These are phyloP conservation scores for Phalacrocorax brasilianus DNA, from an alignment of 2,113 vertebrate species.

Conservation along the genomic window DNA sequence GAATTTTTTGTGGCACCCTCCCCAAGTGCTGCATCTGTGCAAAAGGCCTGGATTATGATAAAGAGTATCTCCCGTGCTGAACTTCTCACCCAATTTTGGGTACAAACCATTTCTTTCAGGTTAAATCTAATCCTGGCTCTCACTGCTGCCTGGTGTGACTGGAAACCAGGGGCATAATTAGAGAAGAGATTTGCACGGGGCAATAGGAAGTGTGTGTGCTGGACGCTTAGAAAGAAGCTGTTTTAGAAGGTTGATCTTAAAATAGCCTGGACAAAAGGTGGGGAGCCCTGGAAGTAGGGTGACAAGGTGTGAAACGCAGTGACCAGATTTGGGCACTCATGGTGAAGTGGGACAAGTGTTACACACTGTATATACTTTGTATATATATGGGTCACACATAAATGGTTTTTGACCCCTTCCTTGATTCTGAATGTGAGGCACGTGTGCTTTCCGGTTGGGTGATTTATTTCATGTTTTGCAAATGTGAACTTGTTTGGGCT, in stretches of 20 bases:
- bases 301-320: neutral
- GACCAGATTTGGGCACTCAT: neutral
- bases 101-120: neutral
- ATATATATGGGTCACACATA: accelerated
- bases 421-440: neutral
- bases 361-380: neutral
- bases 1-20: neutral
- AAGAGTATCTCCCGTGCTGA: neutral
- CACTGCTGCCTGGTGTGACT: neutral
- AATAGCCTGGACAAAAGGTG: neutral
- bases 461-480: neutral
- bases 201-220: neutral
- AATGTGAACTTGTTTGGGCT: neutral
- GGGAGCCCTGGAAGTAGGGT: neutral
- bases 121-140: neutral
- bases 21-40: neutral
- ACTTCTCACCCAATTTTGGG: neutral
- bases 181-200: neutral
- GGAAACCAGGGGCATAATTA: neutral
- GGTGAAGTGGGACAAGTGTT: neutral
- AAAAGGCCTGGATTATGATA: neutral
- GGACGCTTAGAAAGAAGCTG: neutral
- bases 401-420: neutral
- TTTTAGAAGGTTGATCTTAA: neutral
- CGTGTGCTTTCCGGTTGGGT: neutral